Evolutionary conservation across 2,888 invertebrate species (phyloP), one percentile per base, ranked within the genome.

Genomic region (Scaptomyza flava): DNA sequence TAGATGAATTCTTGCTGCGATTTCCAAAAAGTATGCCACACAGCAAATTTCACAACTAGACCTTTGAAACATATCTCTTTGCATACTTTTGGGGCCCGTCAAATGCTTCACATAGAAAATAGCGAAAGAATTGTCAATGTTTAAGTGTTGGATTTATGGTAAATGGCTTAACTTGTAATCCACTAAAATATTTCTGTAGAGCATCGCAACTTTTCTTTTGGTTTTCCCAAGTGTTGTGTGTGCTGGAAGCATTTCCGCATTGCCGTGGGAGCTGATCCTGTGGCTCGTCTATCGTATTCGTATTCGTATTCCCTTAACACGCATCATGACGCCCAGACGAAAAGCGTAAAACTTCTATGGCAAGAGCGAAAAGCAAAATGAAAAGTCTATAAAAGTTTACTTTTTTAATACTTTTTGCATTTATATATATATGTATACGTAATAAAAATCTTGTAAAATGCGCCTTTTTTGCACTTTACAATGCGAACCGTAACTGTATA

Each of bases 381-480:
- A 82, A 69, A 74, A 82, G 83, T 82, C 80, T 80, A 81, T 81
- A 83, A 84, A 86, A 86, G 84, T 87, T 89, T 79, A 89, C 89
- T 89, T 89, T 89, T 87, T 88, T 88, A 87, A 87, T 87, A 89
- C 87, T 87, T 87, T 88, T 77, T 84, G 57, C 89, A 87, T 87
- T 88, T 83, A 83, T 81, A 81, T 76, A 41, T 41, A 8, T 79
- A 87, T 76, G 6, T 38, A 8, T 80, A 78, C 73, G 84, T 79
- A 87, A 89, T 86, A 89, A 87, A 87, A 87, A 88, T 84, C 87
- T 89, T 89, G 89, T 84, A 89, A 88, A 89, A 88, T 81, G 89
- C 84, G 74, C 78, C 84, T 74, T 86, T 87, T 80, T 81, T 81
- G 79, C 83, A 83, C 87, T 87, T 73, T 65, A 79, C 81, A 81